Conservation (phyloP, 2,113 vertebrate genomes). For the Oxygymnocypris stewartii region DNA sequence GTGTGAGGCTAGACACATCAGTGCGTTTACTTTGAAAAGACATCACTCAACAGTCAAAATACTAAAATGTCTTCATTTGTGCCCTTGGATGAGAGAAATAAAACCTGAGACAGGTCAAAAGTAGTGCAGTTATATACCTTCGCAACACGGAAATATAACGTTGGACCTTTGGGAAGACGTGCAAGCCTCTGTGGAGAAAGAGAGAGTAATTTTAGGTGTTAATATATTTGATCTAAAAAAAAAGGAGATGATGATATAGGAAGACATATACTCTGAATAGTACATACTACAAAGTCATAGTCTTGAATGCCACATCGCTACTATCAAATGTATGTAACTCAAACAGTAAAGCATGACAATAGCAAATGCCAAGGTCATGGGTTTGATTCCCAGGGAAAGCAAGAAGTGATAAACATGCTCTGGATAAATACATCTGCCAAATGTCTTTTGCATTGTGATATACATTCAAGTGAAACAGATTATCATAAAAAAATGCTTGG, state of each 20-base stretch:
- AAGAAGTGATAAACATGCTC: too few species aligned
- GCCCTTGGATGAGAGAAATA: not conserved
- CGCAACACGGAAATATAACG: conserved; percentile 79
- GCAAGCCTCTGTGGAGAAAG: conserved; percentile 79
- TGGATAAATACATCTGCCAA: too few species aligned
- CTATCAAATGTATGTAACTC: not conserved
- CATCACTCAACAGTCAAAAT: conserved; percentile 68
- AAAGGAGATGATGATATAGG: not conserved
- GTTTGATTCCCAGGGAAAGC: not conserved
- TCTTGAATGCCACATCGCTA: not conserved
- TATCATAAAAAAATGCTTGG: not conserved
- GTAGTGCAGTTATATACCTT: conserved; percentile 72
- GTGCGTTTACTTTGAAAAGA: conserved; percentile 74
- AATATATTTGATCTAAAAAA: not conserved
- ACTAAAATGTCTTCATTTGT: conserved; percentile 64
- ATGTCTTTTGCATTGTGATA: not conserved
- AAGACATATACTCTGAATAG: not conserved
- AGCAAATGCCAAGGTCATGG: not conserved
- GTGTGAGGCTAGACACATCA: conserved; percentile 53
- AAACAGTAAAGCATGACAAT: not conserved
- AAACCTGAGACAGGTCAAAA: rapidly evolving
- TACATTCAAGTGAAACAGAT: not conserved
- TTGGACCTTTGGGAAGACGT: conserved; percentile 89
- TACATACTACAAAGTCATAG: not conserved
- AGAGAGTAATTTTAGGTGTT: not conserved